Evolutionary conservation across 2,888 invertebrate species (phyloP), one percentile per base, ranked within the genome.

Genomic region (Tinea semifulvella): DNA sequence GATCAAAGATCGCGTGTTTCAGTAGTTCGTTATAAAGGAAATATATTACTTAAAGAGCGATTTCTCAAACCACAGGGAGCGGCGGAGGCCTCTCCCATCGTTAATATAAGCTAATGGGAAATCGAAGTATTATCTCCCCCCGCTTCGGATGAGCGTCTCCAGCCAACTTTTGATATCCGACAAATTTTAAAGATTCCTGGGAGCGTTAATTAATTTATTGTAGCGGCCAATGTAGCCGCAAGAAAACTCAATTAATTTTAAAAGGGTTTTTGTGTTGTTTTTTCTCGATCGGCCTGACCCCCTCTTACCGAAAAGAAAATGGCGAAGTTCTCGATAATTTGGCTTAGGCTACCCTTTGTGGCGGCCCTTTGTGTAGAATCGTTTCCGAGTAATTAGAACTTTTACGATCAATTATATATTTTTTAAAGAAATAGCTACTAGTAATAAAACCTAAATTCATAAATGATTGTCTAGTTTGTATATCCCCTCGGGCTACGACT

Each of bases 221-320:
- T 75, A 76, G 68, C 68, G 60, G 63, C 60, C 68, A 66, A 72
- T 75, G 75, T 77, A 71, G 71, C 77, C 74, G 66, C 77, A 77
- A 77, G 77, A 77, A 79, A 79, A 80, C 77, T 79, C 80, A 80
- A 79, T 80, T 80, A 79, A 80, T 79, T 77, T 77, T 80, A 75
- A 80, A 80, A 80, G 79, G 79, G 80, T 77, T 80, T 77, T 79
- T 77, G 70, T 79, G 77, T 79, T 77, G 68, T 73, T 75, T 76
- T 76, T 61, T 60, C 45, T 56, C 64, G 62, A 70, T 68, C 68
- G 63, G 22, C 14, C 40, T 40, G 40, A 40, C 43, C 53, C 61
- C 57, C 63, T 60, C 57, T 57, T 53, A 56, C 55, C 55, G 54
- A 61, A 68, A 67, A 63, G 63, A 66, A 69, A 69, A 66, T 65